Conservation (phyloP, 2,113 vertebrate species). For the Percina caprodes region DNA sequence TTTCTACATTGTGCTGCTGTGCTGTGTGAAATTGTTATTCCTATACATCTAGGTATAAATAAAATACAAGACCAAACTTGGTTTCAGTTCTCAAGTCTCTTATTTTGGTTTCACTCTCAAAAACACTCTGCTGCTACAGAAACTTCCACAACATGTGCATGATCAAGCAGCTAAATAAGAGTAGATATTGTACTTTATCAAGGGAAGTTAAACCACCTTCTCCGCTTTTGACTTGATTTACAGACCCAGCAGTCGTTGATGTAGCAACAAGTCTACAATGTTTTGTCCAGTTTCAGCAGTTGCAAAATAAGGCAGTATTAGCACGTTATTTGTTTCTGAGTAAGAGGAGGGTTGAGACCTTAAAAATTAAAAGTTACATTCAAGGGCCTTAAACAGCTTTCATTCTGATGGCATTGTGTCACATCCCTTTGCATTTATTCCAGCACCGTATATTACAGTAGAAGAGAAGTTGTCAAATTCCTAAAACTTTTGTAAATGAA, state of each 20-base stretch:
- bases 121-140: too few species aligned
- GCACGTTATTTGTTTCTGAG: neutral
- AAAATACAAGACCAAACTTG: too few species aligned
- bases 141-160: too few species aligned
- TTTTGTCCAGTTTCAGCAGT: neutral
- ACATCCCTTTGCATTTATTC: neutral
- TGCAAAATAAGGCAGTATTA: neutral
- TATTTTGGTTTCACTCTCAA: too few species aligned
- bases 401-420: neutral
- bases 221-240: neutral
- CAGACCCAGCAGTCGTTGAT: neutral
- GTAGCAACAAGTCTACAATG: neutral
- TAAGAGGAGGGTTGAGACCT: neutral
- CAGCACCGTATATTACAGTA: neutral
- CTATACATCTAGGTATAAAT: too few species aligned
- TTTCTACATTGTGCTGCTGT: too few species aligned
- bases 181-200: too few species aligned
- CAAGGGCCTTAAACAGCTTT: neutral
- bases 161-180: too few species aligned
- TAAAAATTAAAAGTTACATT: neutral
- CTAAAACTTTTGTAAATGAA: conserved; percentile 12
- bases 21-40: too few species aligned
- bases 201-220: too few species aligned
- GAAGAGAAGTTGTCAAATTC: conserved; percentile 4
- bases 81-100: too few species aligned